phyloP scores from a whole-genome alignment of 2,797 vertebrate species.

The Chelmon rostratus region DNA sequence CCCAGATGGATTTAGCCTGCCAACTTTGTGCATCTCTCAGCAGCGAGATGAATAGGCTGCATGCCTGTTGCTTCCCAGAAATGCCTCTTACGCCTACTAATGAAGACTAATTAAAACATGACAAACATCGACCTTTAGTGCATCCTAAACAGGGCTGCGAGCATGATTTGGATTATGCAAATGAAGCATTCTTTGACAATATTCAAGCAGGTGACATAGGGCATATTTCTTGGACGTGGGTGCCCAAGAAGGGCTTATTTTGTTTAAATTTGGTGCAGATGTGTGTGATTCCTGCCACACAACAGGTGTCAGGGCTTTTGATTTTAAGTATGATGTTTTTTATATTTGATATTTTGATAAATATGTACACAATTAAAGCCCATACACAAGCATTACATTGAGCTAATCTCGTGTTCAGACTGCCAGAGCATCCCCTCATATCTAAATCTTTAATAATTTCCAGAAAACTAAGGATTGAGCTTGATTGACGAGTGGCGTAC shows the following conservation, averaged over 20 bases:
- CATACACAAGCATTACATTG: not conserved
- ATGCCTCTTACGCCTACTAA: slow-evolving; percentile 63
- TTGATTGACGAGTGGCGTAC: slow-evolving; percentile 17
- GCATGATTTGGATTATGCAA: slow-evolving; percentile 44
- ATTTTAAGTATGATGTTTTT: not conserved
- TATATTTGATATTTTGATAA: slow-evolving; percentile 11
- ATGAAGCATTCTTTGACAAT: slow-evolving; percentile 32
- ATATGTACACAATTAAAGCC: slow-evolving; percentile 9
- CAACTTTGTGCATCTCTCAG: slow-evolving; percentile 71
- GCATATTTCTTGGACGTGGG: not conserved
- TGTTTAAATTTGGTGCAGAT: not conserved
- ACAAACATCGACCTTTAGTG: slow-evolving; percentile 68
- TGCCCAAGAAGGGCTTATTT: not conserved
- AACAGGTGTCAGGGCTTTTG: slow-evolving; percentile 18
- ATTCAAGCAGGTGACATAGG: slow-evolving; percentile 14
- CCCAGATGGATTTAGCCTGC: slow-evolving; percentile 67
- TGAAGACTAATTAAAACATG: slow-evolving; percentile 72
- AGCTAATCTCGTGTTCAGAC: not conserved
- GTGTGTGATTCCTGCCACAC: slow-evolving; percentile 12
- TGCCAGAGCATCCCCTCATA: not conserved
- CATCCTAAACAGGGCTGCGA: slow-evolving; percentile 48
- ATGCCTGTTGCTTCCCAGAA: slow-evolving; percentile 54
- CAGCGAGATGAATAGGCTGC: slow-evolving; percentile 54
- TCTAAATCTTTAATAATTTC: slow-evolving; percentile 20
- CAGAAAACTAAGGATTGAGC: not conserved